Conservation (phyloP, 1,140 invertebrate species). For the Drosophila azteca region DNA sequence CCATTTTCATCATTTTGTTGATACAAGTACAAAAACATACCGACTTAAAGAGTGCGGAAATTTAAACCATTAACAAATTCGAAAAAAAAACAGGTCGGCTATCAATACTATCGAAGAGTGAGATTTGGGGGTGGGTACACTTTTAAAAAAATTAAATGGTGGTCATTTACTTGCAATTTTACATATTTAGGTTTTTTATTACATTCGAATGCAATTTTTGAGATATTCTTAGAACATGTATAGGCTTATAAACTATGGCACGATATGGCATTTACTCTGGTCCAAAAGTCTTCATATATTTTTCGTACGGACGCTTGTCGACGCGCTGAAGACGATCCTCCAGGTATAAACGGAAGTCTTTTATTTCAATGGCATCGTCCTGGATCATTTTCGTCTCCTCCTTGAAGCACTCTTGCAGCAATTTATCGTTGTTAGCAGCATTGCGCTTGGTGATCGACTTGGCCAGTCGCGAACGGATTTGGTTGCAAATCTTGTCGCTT, state of each 20-base stretch:
- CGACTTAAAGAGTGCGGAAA: too few relatives aligned
- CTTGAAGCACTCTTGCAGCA: conserved; percentile 10
- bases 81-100: too few relatives aligned
- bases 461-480: conserved; percentile 43
- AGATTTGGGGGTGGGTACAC: conserved; percentile 1
- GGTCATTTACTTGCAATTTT: not conserved
- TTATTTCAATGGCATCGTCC: conserved; percentile 39
- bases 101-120: too few relatives aligned
- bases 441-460: conserved; percentile 12
- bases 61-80: too few relatives aligned
- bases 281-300: conserved; percentile 57
- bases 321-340: conserved; percentile 47
- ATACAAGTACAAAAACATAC: too few relatives aligned
- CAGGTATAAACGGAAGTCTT: conserved; percentile 57
- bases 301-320: conserved; percentile 49
- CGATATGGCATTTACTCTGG: conserved; percentile 12
- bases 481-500: conserved; percentile 46
- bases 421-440: not conserved
- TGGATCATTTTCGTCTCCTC: conserved; percentile 39
- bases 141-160: not conserved
- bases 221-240: not conserved
- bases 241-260: not conserved
- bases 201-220: not conserved
- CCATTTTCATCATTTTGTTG: too few relatives aligned
- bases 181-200: not conserved